Conservation (phyloP, 1,140 invertebrate genomes). For the Rhyzopertha dominica region DNA sequence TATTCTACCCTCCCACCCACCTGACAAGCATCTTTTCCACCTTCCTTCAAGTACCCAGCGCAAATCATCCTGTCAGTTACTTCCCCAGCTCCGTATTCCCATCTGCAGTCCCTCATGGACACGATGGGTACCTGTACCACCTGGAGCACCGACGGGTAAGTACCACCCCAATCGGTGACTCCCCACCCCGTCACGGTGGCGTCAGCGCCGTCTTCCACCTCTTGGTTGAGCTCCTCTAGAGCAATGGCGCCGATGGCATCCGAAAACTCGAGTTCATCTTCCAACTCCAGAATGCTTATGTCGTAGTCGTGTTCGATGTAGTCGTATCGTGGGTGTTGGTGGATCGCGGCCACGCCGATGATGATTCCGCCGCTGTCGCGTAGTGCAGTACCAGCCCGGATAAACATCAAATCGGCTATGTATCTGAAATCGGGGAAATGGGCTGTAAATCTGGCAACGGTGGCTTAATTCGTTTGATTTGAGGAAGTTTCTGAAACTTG, state of each 20-base stretch:
- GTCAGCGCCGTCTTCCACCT: neutral
- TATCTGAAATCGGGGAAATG: slow-evolving; percentile 25
- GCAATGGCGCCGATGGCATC: too few relatives aligned
- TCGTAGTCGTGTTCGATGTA: neutral
- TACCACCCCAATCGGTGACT: neutral
- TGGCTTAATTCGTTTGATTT: too few relatives aligned
- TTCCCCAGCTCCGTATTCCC: neutral
- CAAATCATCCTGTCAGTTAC: slow-evolving; percentile 48
- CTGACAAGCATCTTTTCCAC: slow-evolving; percentile 41
- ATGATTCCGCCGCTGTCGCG: neutral
- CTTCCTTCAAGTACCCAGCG: slow-evolving; percentile 46
- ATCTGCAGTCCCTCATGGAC: neutral
- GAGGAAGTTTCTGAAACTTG: too few relatives aligned
- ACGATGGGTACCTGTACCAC: neutral
- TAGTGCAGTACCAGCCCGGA: neutral
- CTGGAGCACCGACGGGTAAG: neutral
- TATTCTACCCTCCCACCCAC: slow-evolving; percentile 26
- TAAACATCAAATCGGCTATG: neutral
- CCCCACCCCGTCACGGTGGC: slow-evolving; percentile 1
- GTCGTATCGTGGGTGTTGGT: neutral
- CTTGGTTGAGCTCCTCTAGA: neutral
- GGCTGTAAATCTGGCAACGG: too few relatives aligned
- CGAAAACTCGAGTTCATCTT: too few relatives aligned
- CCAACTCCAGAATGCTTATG: neutral
- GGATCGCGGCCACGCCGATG: neutral